phyloP scores from a whole-genome alignment of 2,113 vertebrate species.

The Abramis brama region DNA sequence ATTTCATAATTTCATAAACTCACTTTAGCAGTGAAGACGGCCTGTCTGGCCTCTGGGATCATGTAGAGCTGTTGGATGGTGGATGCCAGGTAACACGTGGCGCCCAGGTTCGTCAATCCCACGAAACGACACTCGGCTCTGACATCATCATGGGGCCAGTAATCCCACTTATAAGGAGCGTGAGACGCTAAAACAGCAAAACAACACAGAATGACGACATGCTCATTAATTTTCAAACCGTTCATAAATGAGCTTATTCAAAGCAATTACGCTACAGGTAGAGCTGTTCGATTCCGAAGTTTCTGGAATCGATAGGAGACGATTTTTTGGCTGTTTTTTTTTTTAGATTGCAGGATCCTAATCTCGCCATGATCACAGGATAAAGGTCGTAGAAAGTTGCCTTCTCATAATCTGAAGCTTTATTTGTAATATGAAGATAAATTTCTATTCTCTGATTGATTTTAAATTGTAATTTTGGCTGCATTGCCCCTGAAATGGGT shows the following conservation, averaged over 20 bases:
- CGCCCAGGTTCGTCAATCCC: conserved; percentile 95
- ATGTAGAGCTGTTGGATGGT: conserved; percentile 99
- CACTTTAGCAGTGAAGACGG: conserved; percentile 98
- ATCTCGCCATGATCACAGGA: not conserved
- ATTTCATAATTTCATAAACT: not conserved
- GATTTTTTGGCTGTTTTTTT: no score
- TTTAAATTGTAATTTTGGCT: no score
- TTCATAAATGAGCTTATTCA: no score
- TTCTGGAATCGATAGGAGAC: no score
- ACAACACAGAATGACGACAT: not conserved
- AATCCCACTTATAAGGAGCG: conserved; percentile 99
- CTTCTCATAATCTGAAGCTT: not conserved
- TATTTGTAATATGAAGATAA: no score
- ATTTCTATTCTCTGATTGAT: no score
- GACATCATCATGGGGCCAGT: conserved; percentile 98
- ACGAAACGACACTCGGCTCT: conserved; percentile 96
- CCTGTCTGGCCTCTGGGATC: conserved; percentile 97
- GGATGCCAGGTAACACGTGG: conserved; percentile 97
- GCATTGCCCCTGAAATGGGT: no score
- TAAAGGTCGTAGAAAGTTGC: not conserved
- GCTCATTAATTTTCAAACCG: no score
- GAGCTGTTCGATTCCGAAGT: no score
- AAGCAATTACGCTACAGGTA: no score
- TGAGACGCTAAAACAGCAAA: conserved; percentile 83
- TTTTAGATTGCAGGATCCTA: not conserved